phyloP scores from a whole-genome alignment of 2,113 vertebrate genomes.

The Lethenteron reissneri region DNA sequence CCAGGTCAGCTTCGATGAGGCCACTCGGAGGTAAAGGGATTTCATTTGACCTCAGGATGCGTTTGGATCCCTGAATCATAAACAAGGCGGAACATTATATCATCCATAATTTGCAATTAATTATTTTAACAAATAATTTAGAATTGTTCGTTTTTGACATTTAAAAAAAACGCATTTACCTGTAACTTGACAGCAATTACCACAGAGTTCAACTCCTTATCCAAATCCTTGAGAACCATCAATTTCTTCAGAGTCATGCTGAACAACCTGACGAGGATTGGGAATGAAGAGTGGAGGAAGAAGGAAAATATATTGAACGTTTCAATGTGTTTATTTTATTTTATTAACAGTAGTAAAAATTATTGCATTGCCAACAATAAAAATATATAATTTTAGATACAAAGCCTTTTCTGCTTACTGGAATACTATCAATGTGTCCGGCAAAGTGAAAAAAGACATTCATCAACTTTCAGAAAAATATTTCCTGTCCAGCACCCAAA shows the following conservation, averaged over 20 bases:
- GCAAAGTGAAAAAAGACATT: too few species aligned
- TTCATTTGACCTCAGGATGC: conserved; percentile 70
- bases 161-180: conserved; percentile 19
- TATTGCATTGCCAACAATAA: too few species aligned
- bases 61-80: conserved; percentile 45
- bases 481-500: too few species aligned
- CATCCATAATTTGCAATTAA: background rate
- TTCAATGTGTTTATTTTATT: too few species aligned
- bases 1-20: conserved; percentile 55
- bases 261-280: conserved; percentile 33
- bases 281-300: conserved; percentile 6
- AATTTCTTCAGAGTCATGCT: conserved; percentile 65
- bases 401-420: too few species aligned
- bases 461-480: too few species aligned
- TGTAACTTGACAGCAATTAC: conserved; percentile 74
- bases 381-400: too few species aligned
- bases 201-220: conserved; percentile 65
- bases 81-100: too few species aligned
- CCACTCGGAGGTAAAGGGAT: conserved; percentile 50
- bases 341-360: too few species aligned
- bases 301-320: too few species aligned
- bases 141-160: background rate
- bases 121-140: background rate
- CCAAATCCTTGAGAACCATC: conserved; percentile 38
- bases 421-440: too few species aligned